Conservation (phyloP, 2,113 vertebrate species). For the Anguilla japonica region DNA sequence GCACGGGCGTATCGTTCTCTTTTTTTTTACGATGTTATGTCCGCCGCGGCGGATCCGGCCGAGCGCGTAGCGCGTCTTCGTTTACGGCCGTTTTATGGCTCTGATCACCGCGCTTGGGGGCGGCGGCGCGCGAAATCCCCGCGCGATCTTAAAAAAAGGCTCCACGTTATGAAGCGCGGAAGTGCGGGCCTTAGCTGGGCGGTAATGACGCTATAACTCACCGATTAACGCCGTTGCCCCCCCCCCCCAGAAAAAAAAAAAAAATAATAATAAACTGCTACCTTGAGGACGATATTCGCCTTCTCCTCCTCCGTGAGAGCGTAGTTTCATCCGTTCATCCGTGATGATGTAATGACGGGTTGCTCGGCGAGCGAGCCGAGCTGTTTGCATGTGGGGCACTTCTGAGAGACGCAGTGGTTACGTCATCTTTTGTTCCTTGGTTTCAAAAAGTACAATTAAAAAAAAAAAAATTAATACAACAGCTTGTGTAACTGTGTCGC, state of each 20-base stretch:
- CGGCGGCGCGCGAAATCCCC: background rate
- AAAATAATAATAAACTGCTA: slow-evolving; percentile 30
- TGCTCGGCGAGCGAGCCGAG: background rate
- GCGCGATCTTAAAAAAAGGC: background rate
- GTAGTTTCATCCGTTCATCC: background rate
- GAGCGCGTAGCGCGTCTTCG: background rate
- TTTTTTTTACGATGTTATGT: slow-evolving; percentile 12
- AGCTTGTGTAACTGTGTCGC: background rate
- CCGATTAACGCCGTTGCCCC: slow-evolving; percentile 51
- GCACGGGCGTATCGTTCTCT: background rate
- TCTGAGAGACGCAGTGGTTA: slow-evolving; percentile 19
- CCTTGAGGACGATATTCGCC: background rate
- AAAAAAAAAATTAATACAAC: too few relatives aligned
- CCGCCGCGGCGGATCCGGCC: background rate
- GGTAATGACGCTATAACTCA: slow-evolving; percentile 49
- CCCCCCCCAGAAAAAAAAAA: too few relatives aligned
- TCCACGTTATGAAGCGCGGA: slow-evolving; percentile 42
- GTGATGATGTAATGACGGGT: background rate
- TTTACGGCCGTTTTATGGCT: slow-evolving; percentile 31
- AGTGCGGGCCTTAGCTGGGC: slow-evolving; percentile 51
- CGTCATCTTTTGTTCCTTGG: slow-evolving; percentile 20
- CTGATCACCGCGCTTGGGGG: slow-evolving; percentile 32
- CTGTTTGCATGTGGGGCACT: too few relatives aligned
- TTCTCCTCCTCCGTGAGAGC: background rate
- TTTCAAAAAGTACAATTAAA: background rate